Conservation (phyloP, 2,113 vertebrate species). For the Rynchops niger region DNA sequence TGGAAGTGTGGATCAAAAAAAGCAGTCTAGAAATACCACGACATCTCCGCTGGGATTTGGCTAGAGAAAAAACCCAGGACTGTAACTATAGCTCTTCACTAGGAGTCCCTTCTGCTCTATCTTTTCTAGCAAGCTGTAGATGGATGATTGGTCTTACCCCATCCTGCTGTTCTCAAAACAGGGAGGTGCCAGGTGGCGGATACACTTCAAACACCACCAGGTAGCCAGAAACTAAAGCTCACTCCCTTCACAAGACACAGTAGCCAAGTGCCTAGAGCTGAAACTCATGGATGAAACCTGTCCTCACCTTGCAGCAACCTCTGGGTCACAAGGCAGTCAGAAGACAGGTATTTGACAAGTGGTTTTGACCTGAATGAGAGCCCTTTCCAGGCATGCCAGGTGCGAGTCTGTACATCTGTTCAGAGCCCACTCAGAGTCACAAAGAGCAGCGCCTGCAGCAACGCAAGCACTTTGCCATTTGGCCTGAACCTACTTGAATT, state of each 20-base stretch:
- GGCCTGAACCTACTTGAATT: neutral
- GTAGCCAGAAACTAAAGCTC: neutral
- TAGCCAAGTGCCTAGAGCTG: neutral
- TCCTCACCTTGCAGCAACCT: neutral
- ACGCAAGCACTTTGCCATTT: fast-evolving
- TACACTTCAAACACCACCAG: neutral
- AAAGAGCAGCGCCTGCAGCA: neutral
- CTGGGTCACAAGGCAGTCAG: neutral
- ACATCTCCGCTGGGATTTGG: neutral
- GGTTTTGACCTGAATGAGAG: neutral
- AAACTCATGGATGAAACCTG: neutral
- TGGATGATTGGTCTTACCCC: neutral
- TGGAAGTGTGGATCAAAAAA: neutral
- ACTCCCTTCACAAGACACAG: neutral
- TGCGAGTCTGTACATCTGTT: neutral
- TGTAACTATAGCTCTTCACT: neutral
- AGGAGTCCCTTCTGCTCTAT: neutral
- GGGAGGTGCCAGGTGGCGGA: neutral
- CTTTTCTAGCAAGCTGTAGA: neutral
- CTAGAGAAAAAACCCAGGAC: neutral
- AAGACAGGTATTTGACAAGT: neutral
- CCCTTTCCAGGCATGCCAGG: neutral
- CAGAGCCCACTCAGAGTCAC: neutral
- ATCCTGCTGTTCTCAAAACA: neutral
- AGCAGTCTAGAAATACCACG: neutral